Evolutionary conservation across 2,797 vertebrate species (phyloP), one percentile per base, ranked within the genome.

Genomic region (Spheniscus humboldti): DNA sequence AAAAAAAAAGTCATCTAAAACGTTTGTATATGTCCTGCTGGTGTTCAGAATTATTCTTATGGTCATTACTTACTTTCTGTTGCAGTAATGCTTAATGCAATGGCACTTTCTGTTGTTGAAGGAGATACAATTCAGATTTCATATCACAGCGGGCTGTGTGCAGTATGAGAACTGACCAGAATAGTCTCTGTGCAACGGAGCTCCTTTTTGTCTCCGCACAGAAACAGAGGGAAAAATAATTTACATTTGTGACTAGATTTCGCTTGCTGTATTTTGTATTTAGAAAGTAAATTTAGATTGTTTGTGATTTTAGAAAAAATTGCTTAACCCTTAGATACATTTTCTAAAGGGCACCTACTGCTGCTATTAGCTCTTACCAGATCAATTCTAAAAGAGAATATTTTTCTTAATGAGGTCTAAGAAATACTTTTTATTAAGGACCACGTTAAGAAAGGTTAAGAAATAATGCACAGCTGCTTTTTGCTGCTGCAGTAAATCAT

Each of bases 401-500:
- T 57, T 92, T 37, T 90, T 90, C 72, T 48, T 64, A 50, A 6
- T 39, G 67, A 82, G 48, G 17, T 28, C n/a, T 77, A 55, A 88
- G 75, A 85, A 96, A 63, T 30, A 45, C 63, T 77, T 15, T 64
- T 74, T 91, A 28, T 80, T 60, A 73, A 88, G 60, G 78, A n/a
- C 39, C 11, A 2, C 39, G 50, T 73, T 81, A 73, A 85, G 59
- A 82, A 86, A 88, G 62, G 60, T 86, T 83, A 91, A 76, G 84
- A 75, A 96, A 47, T 20, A 78, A 19, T 33, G 37, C 78, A 66
- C 47, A 88, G 79, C 76, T 88, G 79, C 37, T 90, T 76, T 88
- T 81, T 84, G 60, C 55, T 94, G 80, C 67, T 82, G 59, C 80
- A 91, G 60, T 90, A 92, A 88, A 71, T 93, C 59, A 79, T 78